phyloP scores from a whole-genome alignment of 92 coral and sea anemone genomes.

The Siderastrea radians region DNA sequence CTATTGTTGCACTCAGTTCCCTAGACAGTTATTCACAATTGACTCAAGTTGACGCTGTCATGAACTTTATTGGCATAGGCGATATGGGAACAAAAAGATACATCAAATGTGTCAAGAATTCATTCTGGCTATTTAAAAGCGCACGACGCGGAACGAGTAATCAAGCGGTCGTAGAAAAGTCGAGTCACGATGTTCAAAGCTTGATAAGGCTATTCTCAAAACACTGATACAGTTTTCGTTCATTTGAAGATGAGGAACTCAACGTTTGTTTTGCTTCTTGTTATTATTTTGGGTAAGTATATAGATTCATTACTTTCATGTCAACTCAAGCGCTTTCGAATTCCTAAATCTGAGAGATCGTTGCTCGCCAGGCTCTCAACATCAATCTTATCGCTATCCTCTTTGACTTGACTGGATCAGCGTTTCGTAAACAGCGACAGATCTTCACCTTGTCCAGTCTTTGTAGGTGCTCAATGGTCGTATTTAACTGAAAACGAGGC shows the following conservation, averaged over 20 bases:
- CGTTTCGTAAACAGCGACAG: no score
- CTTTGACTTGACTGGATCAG: no score
- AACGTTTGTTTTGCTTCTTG: background rate
- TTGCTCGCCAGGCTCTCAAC: background rate
- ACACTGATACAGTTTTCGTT: background rate
- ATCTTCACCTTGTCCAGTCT: no score
- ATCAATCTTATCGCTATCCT: no score
- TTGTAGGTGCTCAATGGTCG: no score
- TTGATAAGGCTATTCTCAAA: no score
- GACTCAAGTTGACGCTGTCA: background rate
- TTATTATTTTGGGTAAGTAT: background rate
- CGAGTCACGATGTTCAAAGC: no score
- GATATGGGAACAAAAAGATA: slow-evolving; percentile 12
- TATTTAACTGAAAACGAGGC: no score
- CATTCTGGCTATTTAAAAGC: background rate
- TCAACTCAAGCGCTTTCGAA: background rate
- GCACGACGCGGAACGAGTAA: background rate
- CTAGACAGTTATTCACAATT: background rate
- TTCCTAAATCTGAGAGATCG: background rate
- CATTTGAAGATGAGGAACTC: background rate
- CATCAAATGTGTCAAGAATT: slow-evolving; percentile 1
- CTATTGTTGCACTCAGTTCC: background rate
- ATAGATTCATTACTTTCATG: no score
- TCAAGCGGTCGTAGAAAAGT: background rate
- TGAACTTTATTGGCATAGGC: background rate